Percentiles rank a stretch among this genome's conserved stretches.
Conservation (phyloP, 2,113 vertebrate genomes). For the Acinonyx jubatus region DNA sequence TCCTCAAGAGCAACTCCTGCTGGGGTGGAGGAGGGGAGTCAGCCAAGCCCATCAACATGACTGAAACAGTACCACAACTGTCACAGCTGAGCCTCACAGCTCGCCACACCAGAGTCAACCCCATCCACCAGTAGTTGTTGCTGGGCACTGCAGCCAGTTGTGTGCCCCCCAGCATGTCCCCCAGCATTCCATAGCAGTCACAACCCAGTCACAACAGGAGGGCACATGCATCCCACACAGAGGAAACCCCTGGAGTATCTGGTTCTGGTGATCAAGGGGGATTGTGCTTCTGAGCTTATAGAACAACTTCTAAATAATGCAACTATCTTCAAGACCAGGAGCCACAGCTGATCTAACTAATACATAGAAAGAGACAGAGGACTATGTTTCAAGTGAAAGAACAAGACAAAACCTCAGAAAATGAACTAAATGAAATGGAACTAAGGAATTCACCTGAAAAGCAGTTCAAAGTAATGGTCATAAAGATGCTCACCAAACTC, state of each 20-base stretch:
- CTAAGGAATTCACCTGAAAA: not conserved
- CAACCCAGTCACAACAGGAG: not conserved
- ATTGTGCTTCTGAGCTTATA: not conserved
- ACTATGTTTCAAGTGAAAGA: not conserved
- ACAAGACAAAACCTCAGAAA: not conserved
- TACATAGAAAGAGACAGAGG: not conserved
- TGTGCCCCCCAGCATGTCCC: not conserved
- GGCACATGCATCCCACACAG: not conserved
- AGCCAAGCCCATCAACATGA: not conserved
- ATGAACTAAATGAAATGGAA: not conserved
- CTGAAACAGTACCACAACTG: not conserved
- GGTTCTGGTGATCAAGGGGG: not conserved
- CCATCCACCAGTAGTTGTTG: not conserved
- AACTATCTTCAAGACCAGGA: not conserved
- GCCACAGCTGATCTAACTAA: not conserved
- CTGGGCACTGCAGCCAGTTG: not conserved
- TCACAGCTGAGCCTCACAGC: not conserved
- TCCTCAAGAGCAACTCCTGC: not conserved
- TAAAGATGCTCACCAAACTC: not conserved
- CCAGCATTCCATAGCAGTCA: not conserved
- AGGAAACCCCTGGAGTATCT: not conserved
- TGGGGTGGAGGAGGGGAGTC: not conserved
- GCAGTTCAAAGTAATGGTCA: not conserved
- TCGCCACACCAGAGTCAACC: not conserved
- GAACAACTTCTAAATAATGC: not conserved